Percentiles rank a stretch among this genome's conserved stretches.
phyloP scores from a whole-genome alignment of 2,888 invertebrate genomes.

The Nebria salina region DNA sequence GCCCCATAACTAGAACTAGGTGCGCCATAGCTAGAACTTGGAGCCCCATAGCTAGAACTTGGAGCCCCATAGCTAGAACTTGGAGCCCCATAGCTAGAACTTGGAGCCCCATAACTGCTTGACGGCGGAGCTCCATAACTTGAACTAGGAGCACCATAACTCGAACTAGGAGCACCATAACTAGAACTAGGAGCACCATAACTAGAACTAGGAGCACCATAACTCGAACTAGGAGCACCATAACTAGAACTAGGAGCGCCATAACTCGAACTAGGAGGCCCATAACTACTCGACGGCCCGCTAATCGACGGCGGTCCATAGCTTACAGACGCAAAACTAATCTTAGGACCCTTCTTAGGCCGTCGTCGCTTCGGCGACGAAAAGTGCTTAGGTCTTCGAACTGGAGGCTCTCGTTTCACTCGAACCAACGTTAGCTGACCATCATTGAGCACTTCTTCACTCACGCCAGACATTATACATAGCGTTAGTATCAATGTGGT shows the following conservation, averaged over 20 bases:
- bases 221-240: slow-evolving; percentile 5
- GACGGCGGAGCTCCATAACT: slow-evolving; percentile 15
- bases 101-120: slow-evolving; percentile 22
- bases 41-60: slow-evolving; percentile 23
- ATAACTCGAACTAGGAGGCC: slow-evolving; percentile 26
- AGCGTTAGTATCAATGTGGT: not conserved
- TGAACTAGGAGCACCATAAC: slow-evolving; percentile 18
- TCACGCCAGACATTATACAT: not conserved
- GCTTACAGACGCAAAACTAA: slow-evolving; percentile 11
- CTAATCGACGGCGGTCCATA: not conserved
- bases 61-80: not conserved
- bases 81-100: slow-evolving; percentile 14
- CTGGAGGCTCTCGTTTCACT: slow-evolving; percentile 37
- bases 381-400: slow-evolving; percentile 15
- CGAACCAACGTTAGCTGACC: not conserved
- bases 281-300: not conserved
- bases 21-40: slow-evolving; percentile 27
- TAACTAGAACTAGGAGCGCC: slow-evolving; percentile 13
- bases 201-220: slow-evolving; percentile 13
- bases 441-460: not conserved
- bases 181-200: slow-evolving; percentile 1
- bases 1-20: slow-evolving; percentile 25
- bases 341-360: slow-evolving; percentile 2
- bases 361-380: slow-evolving; percentile 10
- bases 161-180: slow-evolving; percentile 12